These are phyloP conservation scores for Oplegnathus fasciatus DNA, from an alignment of 2,113 vertebrate genomes.

Conservation along the genomic window DNA sequence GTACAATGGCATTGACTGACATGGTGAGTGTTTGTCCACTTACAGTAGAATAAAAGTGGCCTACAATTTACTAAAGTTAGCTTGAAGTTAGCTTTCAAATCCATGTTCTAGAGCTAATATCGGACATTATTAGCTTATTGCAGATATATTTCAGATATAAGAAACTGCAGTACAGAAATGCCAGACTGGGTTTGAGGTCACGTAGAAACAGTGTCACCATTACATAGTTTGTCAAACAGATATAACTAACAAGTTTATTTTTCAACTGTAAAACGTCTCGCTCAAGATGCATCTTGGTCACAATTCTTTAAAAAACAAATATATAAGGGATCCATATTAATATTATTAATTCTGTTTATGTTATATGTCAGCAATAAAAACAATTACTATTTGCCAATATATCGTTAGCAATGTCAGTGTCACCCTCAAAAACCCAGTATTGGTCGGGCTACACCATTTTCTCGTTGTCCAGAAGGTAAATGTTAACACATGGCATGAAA, in stretches of 20 bases:
- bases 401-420: not conserved
- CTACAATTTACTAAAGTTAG: not conserved
- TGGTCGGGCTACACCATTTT: not conserved
- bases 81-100: not conserved
- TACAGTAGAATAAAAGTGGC: not conserved
- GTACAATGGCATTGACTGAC: too few species aligned
- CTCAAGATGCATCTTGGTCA: not conserved
- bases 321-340: not conserved
- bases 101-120: not conserved
- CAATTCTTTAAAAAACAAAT: not conserved
- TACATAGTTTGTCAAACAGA: too few species aligned
- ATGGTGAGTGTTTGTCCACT: not conserved
- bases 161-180: not conserved
- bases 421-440: too few species aligned
- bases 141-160: not conserved
- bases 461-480: not conserved
- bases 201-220: not conserved
- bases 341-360: too few species aligned
- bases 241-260: too few species aligned
- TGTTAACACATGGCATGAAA: not conserved
- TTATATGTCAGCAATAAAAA: too few species aligned
- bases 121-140: not conserved
- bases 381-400: too few species aligned
- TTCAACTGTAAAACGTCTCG: too few species aligned
- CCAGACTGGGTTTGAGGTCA: not conserved